Base-by-base conservation (phyloP, 2,797 vertebrate species). In the Sus cebifrons region DNA sequence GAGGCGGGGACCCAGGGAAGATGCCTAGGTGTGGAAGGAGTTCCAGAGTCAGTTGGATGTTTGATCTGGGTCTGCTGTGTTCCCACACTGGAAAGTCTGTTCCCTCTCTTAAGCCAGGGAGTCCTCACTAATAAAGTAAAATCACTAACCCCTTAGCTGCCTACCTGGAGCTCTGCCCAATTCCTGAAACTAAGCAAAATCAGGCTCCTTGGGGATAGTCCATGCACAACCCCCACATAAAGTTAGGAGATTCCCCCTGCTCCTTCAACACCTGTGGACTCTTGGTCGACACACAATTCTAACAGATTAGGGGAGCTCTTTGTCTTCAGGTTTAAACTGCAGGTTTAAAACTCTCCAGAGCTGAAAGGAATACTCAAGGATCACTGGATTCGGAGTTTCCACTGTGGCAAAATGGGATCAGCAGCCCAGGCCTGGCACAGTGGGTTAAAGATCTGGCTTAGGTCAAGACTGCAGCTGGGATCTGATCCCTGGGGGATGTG, bases 141-240 rank as follows among this genome's bases (percentile, higher is more conserved):
- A 20, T 49, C 64, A 82, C 70, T 27, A 29, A 71, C n/a, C 6
- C 54, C n/a, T 29, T 58, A 67, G 64, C 82, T n/a, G 94, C 86
- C 88, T 81, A 2, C 18, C 23, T 40, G 54, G 89, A 79, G 21
- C 75, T 75, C 87, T 62, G n/a, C 17, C 6, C 27, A 17, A 65
- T 82, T 68, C n/a, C 82, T 36, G 21, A 94, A 88, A 73, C 54
- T 44, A 77, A 27, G 68, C 74, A 74, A 85, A 96, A 49, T 25
- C 15, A 84, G 36, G 10, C 18, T n/a, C 1, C 67, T 49, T 83
- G 67, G n/a, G 65, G 25, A 60, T 40, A 71, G 29, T 10, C 20
- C 40, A 62, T 52, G 17, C n/a, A 5, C 54, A 68, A 29, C 58
- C 40, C 32, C 40, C 32, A 9, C 29, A 68, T 52, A 70, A 58